Percentiles rank a stretch among this genome's conserved stretches.
These are phyloP conservation scores for Raphicerus campestris DNA, from an alignment of 2,113 vertebrate genomes.

Conservation along the genomic window DNA sequence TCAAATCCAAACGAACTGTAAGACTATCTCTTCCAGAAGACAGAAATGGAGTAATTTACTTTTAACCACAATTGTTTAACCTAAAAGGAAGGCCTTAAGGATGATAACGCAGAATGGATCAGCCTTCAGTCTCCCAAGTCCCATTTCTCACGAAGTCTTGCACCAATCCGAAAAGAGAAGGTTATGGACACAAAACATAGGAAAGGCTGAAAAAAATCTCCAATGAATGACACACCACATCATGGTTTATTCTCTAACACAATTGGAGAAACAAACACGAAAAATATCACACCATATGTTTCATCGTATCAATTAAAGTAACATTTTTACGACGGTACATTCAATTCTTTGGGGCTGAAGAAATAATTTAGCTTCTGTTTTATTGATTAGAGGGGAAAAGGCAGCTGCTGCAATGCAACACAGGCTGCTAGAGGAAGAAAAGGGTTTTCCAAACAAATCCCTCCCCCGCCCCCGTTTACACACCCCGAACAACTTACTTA, in stretches of 20 bases:
- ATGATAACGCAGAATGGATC: slow-evolving; percentile 59
- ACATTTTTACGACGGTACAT: not conserved
- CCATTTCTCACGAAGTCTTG: slow-evolving; percentile 72
- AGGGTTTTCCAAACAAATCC: slow-evolving; percentile 23
- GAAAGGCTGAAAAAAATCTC: slow-evolving; percentile 26
- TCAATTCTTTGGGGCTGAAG: not conserved
- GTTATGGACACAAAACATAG: slow-evolving; percentile 59
- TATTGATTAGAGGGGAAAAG: slow-evolving; percentile 73
- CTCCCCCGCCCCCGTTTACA: not conserved
- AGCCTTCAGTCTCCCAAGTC: slow-evolving; percentile 59
- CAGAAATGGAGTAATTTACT: slow-evolving; percentile 42
- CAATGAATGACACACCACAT: slow-evolving; percentile 70
- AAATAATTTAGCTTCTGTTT: slow-evolving; percentile 36
- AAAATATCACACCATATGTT: slow-evolving; percentile 39
- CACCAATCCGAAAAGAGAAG: slow-evolving; percentile 68
- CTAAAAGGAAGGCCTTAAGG: slow-evolving; percentile 63
- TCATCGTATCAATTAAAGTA: slow-evolving; percentile 19
- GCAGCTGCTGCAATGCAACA: slow-evolving; percentile 83
- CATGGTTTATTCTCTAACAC: slow-evolving; percentile 52
- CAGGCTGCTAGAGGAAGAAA: slow-evolving; percentile 25
- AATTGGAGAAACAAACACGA: not conserved
- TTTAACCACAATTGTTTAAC: slow-evolving; percentile 50
- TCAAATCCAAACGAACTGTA: slow-evolving; percentile 68
- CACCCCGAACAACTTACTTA: slow-evolving; percentile 35
- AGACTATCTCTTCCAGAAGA: slow-evolving; percentile 43